phyloP scores from a whole-genome alignment of 2,797 vertebrate genomes.

The Naso thynnoides region DNA sequence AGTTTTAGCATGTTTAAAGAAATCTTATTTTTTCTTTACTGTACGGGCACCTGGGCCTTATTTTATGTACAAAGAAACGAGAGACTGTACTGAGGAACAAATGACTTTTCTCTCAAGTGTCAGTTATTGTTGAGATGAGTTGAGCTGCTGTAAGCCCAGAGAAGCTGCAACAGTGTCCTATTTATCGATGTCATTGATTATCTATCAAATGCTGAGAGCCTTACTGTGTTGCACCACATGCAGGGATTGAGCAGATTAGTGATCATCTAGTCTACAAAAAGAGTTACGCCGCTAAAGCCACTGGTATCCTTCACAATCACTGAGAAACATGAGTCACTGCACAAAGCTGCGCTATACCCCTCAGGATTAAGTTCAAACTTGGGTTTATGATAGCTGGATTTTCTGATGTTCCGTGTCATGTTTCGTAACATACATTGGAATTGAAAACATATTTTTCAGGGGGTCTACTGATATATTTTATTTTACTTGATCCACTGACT shows the following conservation, averaged over 20 bases:
- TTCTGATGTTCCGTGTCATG: too few relatives aligned
- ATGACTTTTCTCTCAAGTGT: not conserved
- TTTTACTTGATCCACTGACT: not conserved
- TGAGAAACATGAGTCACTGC: slow-evolving; percentile 12
- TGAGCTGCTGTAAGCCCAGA: slow-evolving; percentile 18
- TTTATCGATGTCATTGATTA: slow-evolving; percentile 56
- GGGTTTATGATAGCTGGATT: too few relatives aligned
- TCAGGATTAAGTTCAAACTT: not conserved
- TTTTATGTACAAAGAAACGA: too few relatives aligned
- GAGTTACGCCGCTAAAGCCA: slow-evolving; percentile 15
- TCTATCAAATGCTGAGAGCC: slow-evolving; percentile 43
- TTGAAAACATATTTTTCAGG: too few relatives aligned
- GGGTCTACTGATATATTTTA: not conserved
- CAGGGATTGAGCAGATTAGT: slow-evolving; percentile 28
- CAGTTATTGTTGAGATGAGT: slow-evolving; percentile 16
- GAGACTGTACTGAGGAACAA: slow-evolving; percentile 4
- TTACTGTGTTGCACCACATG: slow-evolving; percentile 11
- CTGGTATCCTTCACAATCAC: slow-evolving; percentile 3
- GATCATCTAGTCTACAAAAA: slow-evolving; percentile 25
- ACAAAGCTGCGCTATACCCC: not conserved
- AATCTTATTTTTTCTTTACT: too few relatives aligned
- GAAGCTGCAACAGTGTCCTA: not conserved
- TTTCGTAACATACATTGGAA: not conserved
- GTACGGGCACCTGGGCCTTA: too few relatives aligned
- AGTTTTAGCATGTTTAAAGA: too few relatives aligned